Evolutionary conservation across 1,140 invertebrate genomes (phyloP), one percentile per base, ranked within the genome.

Genomic region (Trichonephila clavipes): DNA sequence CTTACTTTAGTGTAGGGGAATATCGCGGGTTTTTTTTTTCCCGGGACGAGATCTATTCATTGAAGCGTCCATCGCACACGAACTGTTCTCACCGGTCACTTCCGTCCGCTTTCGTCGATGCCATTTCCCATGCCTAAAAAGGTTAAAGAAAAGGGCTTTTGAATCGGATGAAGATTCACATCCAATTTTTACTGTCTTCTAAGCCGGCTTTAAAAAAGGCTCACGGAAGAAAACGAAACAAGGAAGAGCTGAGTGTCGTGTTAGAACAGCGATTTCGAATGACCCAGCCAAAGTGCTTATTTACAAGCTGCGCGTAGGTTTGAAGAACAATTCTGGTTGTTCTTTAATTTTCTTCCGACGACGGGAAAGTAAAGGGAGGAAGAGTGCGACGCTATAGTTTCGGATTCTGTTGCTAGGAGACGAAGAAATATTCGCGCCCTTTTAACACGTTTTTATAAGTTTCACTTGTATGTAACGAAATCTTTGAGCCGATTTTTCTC

Each of bases 281-380:
- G 34, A 40, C 72, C 24, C 19, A 77, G 72, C 72, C 34, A 77
- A 40, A 77, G 28, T 12, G 14, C 72, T 40, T 40, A 77, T 40
- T 51, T 77, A 77, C 72, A 77, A 77, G 18, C 72, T 14, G 12
- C 16, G 28, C 72, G 72, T 77, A 77, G 28, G 72, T 28, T 51
- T 51, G 2, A 51, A 51, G 51, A 51, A 51, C 51, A 51, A 51
- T 51, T 51, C 34, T 14, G 16, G 72, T 28, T 28, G 69, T 77
- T 77, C 69, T 77, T 77, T 77, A 77, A 77, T 77, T 77, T 77
- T 24, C 69, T 40, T 77, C 40, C 28, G 34, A 40, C 69, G 69
- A 24, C 34, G 34, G 34, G 69, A 77, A 77, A 34, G 24, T 28
- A 77, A 40, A 5, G 28, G 28, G 34, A 19, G 44, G 6, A 10